Evolutionary conservation across 2,113 vertebrate genomes (phyloP).

Genomic region (Axis porcinus): DNA sequence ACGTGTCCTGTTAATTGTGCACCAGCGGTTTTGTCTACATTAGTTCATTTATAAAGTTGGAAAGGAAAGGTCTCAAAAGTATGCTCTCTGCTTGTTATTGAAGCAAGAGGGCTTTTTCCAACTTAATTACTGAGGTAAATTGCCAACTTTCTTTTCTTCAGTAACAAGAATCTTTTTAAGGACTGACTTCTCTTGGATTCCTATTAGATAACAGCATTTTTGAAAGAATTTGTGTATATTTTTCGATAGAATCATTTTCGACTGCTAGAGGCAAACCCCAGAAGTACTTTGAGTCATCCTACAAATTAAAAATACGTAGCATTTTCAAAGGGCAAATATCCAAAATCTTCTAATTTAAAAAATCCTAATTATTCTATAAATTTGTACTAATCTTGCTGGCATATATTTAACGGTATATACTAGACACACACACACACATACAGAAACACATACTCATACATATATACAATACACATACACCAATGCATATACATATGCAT

Average conservation of each 20-base stretch:
- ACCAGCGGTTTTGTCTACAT: background rate
- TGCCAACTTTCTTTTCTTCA: background rate
- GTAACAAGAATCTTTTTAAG: background rate
- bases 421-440: background rate
- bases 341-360: background rate
- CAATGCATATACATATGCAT: background rate
- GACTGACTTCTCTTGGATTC: background rate
- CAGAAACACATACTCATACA: background rate
- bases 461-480: background rate
- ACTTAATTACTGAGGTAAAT: background rate
- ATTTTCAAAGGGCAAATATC: slow-evolving; percentile 1
- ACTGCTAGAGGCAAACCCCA: background rate
- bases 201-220: background rate
- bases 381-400: background rate
- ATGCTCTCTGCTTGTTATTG: background rate
- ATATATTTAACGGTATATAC: no score
- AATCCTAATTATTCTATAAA: background rate
- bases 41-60: background rate
- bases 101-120: background rate
- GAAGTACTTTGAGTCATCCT: background rate
- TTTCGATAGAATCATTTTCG: background rate
- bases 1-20: background rate
- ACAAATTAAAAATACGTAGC: background rate
- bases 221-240: background rate
- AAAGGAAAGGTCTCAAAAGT: background rate